Conservation (phyloP, 2,888 invertebrate species). For the Acleris emargana region DNA sequence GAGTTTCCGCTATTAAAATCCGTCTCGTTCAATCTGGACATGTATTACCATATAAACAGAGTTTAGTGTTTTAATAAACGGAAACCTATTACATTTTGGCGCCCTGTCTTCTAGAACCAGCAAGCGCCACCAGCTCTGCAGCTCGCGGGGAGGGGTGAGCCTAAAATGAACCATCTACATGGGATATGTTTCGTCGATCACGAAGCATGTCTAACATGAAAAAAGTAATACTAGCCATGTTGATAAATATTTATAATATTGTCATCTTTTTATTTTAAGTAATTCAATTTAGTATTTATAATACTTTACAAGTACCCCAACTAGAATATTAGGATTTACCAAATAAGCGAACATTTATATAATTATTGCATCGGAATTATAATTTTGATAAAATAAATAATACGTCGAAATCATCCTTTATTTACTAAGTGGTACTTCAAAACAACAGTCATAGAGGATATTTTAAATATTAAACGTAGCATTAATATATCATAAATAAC, state of each 20-base stretch:
- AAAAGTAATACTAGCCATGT: conserved; percentile 72
- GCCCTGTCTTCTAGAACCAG: too few species aligned
- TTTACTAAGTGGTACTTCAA: conserved; percentile 7
- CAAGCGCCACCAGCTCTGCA: too few species aligned
- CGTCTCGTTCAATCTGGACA: too few species aligned
- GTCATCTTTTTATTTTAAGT: conserved; percentile 73
- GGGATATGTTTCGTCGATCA: conserved; percentile 63
- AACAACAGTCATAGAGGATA: conserved; percentile 13
- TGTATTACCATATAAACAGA: too few species aligned
- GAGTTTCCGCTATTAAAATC: too few species aligned
- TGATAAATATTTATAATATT: conserved; percentile 80
- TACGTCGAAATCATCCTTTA: background rate
- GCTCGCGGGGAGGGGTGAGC: conserved; percentile 51
- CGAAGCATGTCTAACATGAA: conserved; percentile 72
- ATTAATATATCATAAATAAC: conserved; percentile 12
- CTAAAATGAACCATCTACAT: conserved; percentile 59
- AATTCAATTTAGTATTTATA: conserved; percentile 70
- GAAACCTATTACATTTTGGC: too few species aligned
- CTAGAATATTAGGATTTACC: conserved; percentile 65
- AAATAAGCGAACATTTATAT: conserved; percentile 53
- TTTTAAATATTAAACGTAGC: conserved; percentile 10
- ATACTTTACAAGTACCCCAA: conserved; percentile 71
- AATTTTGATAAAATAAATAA: conserved; percentile 5
- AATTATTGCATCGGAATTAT: conserved; percentile 18
- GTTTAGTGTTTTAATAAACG: too few species aligned